phyloP scores from a whole-genome alignment of 2,888 invertebrate genomes.

The Oscheius sp. region DNA sequence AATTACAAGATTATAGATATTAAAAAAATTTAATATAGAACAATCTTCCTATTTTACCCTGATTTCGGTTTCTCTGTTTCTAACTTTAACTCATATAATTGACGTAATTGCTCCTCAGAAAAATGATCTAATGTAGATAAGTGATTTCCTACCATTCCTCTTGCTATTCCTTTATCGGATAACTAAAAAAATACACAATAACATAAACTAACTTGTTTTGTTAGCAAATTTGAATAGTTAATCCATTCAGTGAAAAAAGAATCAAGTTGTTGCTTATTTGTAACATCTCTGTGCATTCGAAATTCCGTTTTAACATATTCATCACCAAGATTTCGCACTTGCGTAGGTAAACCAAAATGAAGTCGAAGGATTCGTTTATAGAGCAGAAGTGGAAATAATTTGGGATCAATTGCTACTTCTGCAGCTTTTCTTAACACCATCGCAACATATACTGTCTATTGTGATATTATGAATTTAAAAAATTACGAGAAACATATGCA shows the following conservation, averaged over 20 bases:
- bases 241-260: slow-evolving; percentile 17
- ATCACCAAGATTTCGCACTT: slow-evolving; percentile 62
- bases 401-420: slow-evolving; percentile 28
- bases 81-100: slow-evolving; percentile 61
- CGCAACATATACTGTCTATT: too few species aligned
- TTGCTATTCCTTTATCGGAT: slow-evolving; percentile 54
- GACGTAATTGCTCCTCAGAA: slow-evolving; percentile 60
- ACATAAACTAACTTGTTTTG: slow-evolving; percentile 7
- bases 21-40: not conserved
- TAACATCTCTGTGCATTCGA: slow-evolving; percentile 6
- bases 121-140: slow-evolving; percentile 51
- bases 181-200: slow-evolving; percentile 52
- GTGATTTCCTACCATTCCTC: slow-evolving; percentile 42
- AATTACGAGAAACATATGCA: too few species aligned
- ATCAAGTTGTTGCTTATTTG: not conserved
- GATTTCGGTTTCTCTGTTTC: slow-evolving; percentile 47
- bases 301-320: slow-evolving; percentile 65
- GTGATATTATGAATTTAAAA: too few species aligned
- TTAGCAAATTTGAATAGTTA: not conserved
- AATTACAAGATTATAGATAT: too few species aligned
- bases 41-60: not conserved
- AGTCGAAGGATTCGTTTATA: slow-evolving; percentile 58
- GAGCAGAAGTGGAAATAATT: slow-evolving; percentile 48
- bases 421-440: slow-evolving; percentile 31
- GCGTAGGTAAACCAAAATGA: slow-evolving; percentile 62